A percentile compares a stretch with the other conserved stretches of the same genome.
Conservation (phyloP, 2,888 invertebrate genomes). For the Chalcis sispes region DNA sequence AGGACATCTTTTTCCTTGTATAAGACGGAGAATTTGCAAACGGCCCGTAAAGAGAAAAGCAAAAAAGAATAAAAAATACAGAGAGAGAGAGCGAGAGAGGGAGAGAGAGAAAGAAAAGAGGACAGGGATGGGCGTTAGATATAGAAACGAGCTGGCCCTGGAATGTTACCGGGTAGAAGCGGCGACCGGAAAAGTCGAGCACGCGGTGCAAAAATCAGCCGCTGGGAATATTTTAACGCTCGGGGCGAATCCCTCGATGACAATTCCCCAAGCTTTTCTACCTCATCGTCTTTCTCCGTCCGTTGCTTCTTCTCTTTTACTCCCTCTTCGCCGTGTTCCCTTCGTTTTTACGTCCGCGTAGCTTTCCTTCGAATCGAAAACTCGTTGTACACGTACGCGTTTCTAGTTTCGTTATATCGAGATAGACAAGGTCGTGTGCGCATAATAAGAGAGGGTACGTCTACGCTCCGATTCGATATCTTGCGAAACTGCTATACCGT, state of each 20-base stretch:
- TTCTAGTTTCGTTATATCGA: too few species aligned
- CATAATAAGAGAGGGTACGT: not conserved
- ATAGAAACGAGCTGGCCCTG: slow-evolving; percentile 31
- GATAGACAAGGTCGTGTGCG: too few species aligned
- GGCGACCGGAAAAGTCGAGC: slow-evolving; percentile 22
- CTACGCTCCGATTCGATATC: slow-evolving; percentile 14
- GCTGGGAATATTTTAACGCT: slow-evolving; percentile 67
- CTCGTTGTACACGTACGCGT: too few species aligned
- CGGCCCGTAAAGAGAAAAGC: too few species aligned
- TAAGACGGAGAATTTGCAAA: slow-evolving; percentile 33
- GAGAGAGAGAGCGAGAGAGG: not conserved
- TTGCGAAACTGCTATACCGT: not conserved
- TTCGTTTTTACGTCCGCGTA: too few species aligned
- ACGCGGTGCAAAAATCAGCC: slow-evolving; percentile 64
- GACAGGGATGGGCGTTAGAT: slow-evolving; percentile 41
- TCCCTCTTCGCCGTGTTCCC: not conserved
- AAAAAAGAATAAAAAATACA: too few species aligned
- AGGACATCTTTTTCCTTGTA: not conserved
- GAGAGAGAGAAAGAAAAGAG: slow-evolving; percentile 18
- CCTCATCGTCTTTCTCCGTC: slow-evolving; percentile 39
- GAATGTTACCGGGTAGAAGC: slow-evolving; percentile 18
- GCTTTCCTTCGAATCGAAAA: too few species aligned
- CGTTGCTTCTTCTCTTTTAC: not conserved
- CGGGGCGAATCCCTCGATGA: slow-evolving; percentile 66
- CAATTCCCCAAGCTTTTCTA: slow-evolving; percentile 62